A percentile compares a stretch with the other conserved stretches of the same genome.
These are phyloP conservation scores for Pachyuromys duprasi DNA, from an alignment of 2,797 vertebrate genomes.

Conservation along the genomic window DNA sequence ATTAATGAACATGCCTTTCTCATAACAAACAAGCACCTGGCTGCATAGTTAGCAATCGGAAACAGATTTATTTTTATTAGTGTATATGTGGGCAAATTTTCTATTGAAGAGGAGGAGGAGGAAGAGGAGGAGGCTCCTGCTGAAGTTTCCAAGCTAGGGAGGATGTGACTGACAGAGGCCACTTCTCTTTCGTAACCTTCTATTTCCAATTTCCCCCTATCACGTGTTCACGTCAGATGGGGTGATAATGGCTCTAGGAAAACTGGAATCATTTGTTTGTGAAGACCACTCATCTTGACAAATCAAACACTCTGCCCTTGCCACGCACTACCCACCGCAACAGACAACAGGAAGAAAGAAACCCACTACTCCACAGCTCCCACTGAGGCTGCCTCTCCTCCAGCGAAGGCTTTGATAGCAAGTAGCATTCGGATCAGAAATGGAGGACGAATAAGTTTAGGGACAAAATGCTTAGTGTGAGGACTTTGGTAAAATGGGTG, in stretches of 20 bases:
- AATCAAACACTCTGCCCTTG: constrained; percentile 80
- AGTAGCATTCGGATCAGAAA: not conserved
- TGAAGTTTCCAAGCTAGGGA: constrained; percentile 83
- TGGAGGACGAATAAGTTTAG: too few species aligned
- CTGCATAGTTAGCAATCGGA: constrained; percentile 99
- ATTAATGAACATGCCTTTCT: constrained; percentile 99
- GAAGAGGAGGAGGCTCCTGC: constrained; percentile 19
- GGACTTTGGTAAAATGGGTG: not conserved
- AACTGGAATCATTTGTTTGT: constrained; percentile 84
- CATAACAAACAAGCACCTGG: constrained; percentile 99
- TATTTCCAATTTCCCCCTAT: constrained; percentile 81
- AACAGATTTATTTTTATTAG: constrained; percentile 99
- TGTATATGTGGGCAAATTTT: constrained; percentile 94
- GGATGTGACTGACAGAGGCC: constrained; percentile 79
- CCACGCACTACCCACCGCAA: constrained; percentile 57
- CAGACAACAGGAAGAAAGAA: constrained; percentile 72
- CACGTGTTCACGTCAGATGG: constrained; percentile 84
- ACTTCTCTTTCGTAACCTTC: constrained; percentile 83
- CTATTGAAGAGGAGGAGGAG: constrained; percentile 77
- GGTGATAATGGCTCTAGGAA: constrained; percentile 83
- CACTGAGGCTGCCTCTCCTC: constrained; percentile 14
- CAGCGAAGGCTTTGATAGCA: not conserved
- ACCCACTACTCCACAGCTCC: constrained; percentile 72
- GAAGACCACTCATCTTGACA: constrained; percentile 84
- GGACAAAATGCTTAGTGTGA: not conserved